phyloP scores from a whole-genome alignment of 2,113 vertebrate genomes.

The Excalfactoria chinensis region DNA sequence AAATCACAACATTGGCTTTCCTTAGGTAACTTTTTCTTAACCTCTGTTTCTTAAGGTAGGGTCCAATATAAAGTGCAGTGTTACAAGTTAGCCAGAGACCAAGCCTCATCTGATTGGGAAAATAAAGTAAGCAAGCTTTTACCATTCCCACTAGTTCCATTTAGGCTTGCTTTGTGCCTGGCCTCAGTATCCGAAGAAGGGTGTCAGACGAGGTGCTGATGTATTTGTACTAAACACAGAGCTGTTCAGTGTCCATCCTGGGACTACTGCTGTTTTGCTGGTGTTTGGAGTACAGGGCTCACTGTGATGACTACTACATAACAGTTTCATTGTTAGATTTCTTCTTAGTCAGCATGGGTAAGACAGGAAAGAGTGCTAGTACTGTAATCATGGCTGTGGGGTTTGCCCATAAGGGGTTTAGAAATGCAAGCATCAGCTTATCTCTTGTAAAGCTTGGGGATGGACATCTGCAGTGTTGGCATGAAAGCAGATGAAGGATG shows the following conservation, averaged over 20 bases:
- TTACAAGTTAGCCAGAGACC: not conserved
- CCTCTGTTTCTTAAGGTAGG: not conserved
- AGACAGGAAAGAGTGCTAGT: not conserved
- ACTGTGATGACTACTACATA: not conserved
- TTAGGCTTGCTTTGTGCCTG: not conserved
- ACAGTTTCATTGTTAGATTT: not conserved
- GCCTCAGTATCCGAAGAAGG: too few relatives aligned
- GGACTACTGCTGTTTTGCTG: fast-evolving
- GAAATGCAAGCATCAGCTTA: not conserved
- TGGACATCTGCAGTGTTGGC: not conserved
- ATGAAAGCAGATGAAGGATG: not conserved
- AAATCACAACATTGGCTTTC: not conserved
- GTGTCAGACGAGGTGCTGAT: fast-evolving
- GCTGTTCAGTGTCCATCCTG: not conserved
- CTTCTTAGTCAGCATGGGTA: not conserved
- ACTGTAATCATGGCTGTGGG: not conserved
- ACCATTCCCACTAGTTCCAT: fast-evolving
- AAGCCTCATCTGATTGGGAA: not conserved
- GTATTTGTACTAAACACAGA: not conserved
- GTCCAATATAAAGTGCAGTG: not conserved
- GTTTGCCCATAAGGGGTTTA: not conserved
- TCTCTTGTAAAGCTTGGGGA: not conserved
- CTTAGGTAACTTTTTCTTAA: not conserved
- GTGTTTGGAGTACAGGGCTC: not conserved
- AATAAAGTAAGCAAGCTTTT: not conserved